These are phyloP conservation scores for Eolophus roseicapilla DNA, from an alignment of 2,113 vertebrate genomes.

Conservation along the genomic window DNA sequence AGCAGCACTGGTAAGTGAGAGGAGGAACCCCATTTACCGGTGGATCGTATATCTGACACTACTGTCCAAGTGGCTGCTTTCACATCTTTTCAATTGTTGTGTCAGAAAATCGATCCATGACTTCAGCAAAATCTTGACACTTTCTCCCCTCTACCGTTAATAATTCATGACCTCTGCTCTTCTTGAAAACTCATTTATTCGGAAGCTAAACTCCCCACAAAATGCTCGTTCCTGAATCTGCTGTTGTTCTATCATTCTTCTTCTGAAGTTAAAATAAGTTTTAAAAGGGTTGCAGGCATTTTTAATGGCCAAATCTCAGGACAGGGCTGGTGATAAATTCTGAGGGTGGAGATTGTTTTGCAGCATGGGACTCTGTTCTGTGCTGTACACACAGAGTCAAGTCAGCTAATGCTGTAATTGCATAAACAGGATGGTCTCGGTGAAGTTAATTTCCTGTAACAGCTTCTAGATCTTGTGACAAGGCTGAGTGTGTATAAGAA, in stretches of 20 bases:
- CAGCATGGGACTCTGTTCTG: background rate
- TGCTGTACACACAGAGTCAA: background rate
- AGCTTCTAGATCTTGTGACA: background rate
- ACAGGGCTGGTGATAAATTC: background rate
- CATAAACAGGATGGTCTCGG: slow-evolving; percentile 29
- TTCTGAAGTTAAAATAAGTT: background rate
- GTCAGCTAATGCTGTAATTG: background rate
- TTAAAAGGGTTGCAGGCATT: background rate
- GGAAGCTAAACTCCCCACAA: background rate
- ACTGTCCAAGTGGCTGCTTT: background rate
- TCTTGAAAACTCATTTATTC: slow-evolving; percentile 14
- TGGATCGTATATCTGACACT: background rate
- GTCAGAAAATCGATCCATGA: slow-evolving; percentile 92
- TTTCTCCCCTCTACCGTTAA: slow-evolving; percentile 76
- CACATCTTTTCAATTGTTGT: slow-evolving; percentile 67
- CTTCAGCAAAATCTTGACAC: slow-evolving; percentile 74
- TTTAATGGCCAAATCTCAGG: background rate
- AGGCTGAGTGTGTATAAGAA: background rate
- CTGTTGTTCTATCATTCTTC: background rate
- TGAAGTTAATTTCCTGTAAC: slow-evolving; percentile 51
- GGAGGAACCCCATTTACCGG: background rate
- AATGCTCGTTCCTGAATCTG: background rate
- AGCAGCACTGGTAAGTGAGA: background rate
- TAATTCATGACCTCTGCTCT: slow-evolving; percentile 75
- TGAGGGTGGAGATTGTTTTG: background rate